Conservation (phyloP, 2,797 vertebrate genomes). For the Denticeps clupeoides region DNA sequence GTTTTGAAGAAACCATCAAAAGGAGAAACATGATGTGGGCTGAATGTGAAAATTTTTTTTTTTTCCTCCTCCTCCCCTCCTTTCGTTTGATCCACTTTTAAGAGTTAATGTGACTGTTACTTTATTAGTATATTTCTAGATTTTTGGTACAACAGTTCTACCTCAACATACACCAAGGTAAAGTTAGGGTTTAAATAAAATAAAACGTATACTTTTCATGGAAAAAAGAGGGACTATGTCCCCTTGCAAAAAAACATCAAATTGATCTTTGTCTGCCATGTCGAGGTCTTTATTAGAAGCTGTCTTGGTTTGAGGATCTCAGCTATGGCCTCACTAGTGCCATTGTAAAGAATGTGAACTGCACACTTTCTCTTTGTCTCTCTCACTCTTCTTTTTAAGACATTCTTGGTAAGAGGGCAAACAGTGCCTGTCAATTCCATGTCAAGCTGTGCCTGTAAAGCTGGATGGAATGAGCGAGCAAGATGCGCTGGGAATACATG, state of each 20-base stretch:
- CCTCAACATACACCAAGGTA: slow-evolving; percentile 63
- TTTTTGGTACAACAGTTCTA: slow-evolving; percentile 72
- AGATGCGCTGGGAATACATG: slow-evolving; percentile 45
- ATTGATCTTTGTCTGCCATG: slow-evolving; percentile 32
- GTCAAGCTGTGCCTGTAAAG: slow-evolving; percentile 64
- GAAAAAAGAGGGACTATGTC: no score
- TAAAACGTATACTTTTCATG: no score
- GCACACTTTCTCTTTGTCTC: slow-evolving; percentile 33
- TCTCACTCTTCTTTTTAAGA: slow-evolving; percentile 16
- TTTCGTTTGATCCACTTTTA: slow-evolving; percentile 42
- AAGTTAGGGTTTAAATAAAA: slow-evolving; percentile 45
- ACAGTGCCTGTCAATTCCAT: slow-evolving; percentile 58
- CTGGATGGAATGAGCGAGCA: slow-evolving; percentile 37
- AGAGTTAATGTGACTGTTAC: slow-evolving; percentile 67
- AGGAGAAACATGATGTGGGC: slow-evolving; percentile 37
- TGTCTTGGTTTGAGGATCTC: slow-evolving; percentile 6
- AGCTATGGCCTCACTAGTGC: slow-evolving; percentile 49
- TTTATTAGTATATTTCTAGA: slow-evolving; percentile 50
- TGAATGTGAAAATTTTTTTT: slow-evolving; percentile 44
- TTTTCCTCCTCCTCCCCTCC: no score
- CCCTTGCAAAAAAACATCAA: no score
- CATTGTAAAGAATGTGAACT: slow-evolving; percentile 67
- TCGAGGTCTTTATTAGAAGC: slow-evolving; percentile 29
- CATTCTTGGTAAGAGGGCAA: slow-evolving; percentile 58
- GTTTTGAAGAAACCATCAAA: slow-evolving; percentile 15